Base-by-base conservation (phyloP, 2,797 vertebrate species). In the Peromyscus melanophrys region DNA sequence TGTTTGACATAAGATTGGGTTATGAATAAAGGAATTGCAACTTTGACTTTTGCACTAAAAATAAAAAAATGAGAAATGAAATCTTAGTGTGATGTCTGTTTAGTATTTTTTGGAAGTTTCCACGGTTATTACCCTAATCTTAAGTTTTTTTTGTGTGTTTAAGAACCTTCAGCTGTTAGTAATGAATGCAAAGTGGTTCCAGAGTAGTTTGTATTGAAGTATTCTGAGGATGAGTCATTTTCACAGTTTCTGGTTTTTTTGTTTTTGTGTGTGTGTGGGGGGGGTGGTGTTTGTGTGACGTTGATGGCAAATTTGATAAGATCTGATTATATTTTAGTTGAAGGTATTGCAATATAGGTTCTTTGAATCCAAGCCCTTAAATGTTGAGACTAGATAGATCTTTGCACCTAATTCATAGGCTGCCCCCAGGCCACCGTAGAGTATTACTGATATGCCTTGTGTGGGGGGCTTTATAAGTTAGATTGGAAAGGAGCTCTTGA, bases 21-120 rank as follows among this genome's bases (percentile, higher is more conserved):
- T 95, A 55, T 55, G 61, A 90, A 78, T 78, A 34, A 90, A 93
- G 59, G 71, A 95, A 97, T 29, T 73, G 13, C 21, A 57, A 1
- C 46, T 87, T 96, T 57, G 21, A 57, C 76, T 89, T 90, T 85
- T 89, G 46, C 11, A 63, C 16, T 17, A 55, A 95, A 71, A 49
- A 75, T 25, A 27, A n/a, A 29, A 52, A 52, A 52, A 46, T 93
- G 34, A 92, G 73, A 87, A 94, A 37, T 81, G 69, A 0, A 77
- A 27, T 84, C 10, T 81, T 75, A 16, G 11, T n/a, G 0, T 69
- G 31, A 6, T 37, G 34, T 31, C 16, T 85, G 0, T 59, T 63
- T 73, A 93, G 21, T 63, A 31, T 1, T 21, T 83, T 84, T 76
- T 76, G 37, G n/a, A 81, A 77, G 84, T 82, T 86, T 55, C 52